These are phyloP conservation scores for Drosophila bifasciata DNA, from an alignment of 1,140 invertebrate genomes.

Conservation along the genomic window DNA sequence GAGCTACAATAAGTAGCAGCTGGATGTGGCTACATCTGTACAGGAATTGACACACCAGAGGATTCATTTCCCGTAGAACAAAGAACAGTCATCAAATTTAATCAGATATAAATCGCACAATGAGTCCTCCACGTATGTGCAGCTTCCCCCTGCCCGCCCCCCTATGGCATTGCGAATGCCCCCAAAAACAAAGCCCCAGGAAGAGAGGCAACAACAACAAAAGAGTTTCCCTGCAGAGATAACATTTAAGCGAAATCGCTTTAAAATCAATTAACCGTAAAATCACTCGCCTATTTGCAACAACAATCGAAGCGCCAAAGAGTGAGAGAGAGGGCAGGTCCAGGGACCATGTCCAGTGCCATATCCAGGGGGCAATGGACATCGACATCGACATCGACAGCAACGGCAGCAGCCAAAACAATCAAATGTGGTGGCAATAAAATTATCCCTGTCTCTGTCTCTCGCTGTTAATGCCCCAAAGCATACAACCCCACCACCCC, in stretches of 20 bases:
- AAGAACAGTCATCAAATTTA: no score
- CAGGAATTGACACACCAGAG: no score
- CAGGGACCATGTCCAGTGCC: slow-evolving; percentile 8
- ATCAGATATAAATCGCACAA: no score
- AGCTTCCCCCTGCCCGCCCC: no score
- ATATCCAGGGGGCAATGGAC: slow-evolving; percentile 51
- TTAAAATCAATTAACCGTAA: slow-evolving; percentile 84
- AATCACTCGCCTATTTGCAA: slow-evolving; percentile 80
- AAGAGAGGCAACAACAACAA: slow-evolving; percentile 43
- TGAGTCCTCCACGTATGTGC: no score
- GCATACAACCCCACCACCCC: no score
- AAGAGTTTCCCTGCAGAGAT: slow-evolving; percentile 50
- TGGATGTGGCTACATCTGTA: no score
- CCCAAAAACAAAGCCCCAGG: no score
- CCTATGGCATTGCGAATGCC: no score
- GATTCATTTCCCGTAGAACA: no score
- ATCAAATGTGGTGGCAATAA: slow-evolving; percentile 79
- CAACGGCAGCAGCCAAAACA: slow-evolving; percentile 61
- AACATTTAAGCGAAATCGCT: slow-evolving; percentile 83
- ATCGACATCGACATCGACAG: no score
- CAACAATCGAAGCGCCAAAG: slow-evolving; percentile 53
- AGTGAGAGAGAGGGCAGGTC: slow-evolving; percentile 4
- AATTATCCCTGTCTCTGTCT: slow-evolving; percentile 47
- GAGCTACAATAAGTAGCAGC: no score
- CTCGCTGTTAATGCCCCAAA: slow-evolving; percentile 1